Percentiles rank a stretch among this genome's conserved stretches.
phyloP scores from a whole-genome alignment of 2,113 vertebrate genomes.

The Oryzias javanicus region DNA sequence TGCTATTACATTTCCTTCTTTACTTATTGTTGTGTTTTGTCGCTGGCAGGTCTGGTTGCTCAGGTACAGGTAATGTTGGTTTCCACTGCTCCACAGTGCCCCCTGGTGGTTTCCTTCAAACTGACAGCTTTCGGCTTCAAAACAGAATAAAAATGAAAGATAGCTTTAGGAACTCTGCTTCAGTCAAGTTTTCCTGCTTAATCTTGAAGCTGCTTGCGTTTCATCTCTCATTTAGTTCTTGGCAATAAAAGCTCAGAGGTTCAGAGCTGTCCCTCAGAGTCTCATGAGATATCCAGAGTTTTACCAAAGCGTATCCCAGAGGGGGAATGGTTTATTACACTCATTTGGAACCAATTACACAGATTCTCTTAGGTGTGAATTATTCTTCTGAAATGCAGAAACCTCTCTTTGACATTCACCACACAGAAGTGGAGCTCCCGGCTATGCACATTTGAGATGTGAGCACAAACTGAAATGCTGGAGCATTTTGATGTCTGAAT shows the following conservation, averaged over 20 bases:
- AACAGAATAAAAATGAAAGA: not conserved
- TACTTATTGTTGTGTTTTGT: not conserved
- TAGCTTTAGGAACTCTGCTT: not conserved
- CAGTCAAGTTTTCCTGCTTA: not conserved
- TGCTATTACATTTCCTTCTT: not conserved
- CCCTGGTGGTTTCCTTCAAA: not conserved
- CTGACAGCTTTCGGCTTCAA: not conserved
- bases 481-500: conserved; percentile 3
- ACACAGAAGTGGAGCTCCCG: not conserved
- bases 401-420: not conserved
- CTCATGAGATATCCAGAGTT: not conserved
- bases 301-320: not conserved
- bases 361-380: conserved; percentile 3
- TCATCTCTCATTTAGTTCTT: not conserved
- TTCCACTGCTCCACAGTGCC: not conserved
- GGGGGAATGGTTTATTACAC: conserved; percentile 7
- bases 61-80: not conserved
- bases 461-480: conserved; percentile 1
- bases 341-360: conserved; percentile 15
- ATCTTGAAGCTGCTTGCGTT: not conserved
- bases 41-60: not conserved
- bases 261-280: conserved; percentile 2
- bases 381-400: not conserved
- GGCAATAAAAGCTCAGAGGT: not conserved
- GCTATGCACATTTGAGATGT: not conserved